Evolutionary conservation across 92 coral and sea anemone species (phyloP).

Genomic region (Parazoanthus atlanticus): DNA sequence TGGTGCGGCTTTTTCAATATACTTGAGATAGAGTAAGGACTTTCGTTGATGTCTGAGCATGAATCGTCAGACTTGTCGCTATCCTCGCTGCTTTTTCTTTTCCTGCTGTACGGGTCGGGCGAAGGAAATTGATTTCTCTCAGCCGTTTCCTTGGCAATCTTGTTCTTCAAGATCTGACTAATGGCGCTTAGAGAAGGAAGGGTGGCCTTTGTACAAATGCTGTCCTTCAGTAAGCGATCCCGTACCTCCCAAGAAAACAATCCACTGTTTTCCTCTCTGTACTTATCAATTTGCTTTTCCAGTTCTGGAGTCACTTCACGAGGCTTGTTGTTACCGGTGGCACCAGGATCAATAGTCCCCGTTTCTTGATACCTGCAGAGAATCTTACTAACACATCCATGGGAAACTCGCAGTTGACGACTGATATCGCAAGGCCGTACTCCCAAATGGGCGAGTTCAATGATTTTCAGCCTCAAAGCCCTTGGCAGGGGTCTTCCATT

Average conservation of each 20-base stretch:
- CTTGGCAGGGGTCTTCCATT: conserved; percentile 96
- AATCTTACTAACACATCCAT: conserved; percentile 97
- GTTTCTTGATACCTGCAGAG: conserved; percentile 97
- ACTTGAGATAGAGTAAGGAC: conserved; percentile 39
- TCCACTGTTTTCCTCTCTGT: conserved; percentile 80
- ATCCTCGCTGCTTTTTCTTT: conserved; percentile 54
- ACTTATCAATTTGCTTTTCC: conserved; percentile 88
- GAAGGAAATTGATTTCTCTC: conserved; percentile 66
- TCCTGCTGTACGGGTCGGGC: conserved; percentile 54
- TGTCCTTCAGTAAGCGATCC: conserved; percentile 83
- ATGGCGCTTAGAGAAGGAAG: conserved; percentile 93
- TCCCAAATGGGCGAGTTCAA: conserved; percentile 93
- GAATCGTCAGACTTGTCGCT: conserved; percentile 26
- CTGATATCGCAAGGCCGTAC: conserved; percentile 99
- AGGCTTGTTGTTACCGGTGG: conserved; percentile 73
- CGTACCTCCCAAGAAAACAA: conserved; percentile 96
- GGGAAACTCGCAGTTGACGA: conserved; percentile 96
- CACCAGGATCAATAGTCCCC: conserved; percentile 96
- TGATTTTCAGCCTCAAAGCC: conserved; percentile 82
- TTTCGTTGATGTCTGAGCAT: conserved; percentile 22
- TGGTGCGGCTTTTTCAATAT: conserved; percentile 37
- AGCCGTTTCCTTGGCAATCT: conserved; percentile 73
- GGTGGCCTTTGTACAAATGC: conserved; percentile 80
- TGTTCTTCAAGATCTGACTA: conserved; percentile 86
- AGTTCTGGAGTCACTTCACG: conserved; percentile 92